These are phyloP conservation scores for Tridacna crocea DNA, from an alignment of 2,888 invertebrate genomes.

Conservation along the genomic window DNA sequence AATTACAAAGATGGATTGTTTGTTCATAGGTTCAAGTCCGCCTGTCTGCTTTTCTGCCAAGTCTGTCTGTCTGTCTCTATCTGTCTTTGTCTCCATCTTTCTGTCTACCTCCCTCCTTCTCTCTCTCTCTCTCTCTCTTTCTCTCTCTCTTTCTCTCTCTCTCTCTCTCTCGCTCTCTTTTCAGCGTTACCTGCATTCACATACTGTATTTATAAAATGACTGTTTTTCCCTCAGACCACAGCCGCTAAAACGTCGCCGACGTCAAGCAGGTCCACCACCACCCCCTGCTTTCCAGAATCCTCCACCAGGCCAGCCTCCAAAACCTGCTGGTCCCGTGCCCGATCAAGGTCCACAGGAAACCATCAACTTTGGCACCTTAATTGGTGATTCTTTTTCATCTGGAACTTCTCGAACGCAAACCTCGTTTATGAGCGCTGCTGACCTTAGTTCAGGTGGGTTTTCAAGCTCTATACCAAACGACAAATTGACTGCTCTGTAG, in stretches of 20 bases:
- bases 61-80: no score
- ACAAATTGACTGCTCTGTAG: no score
- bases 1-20: no score
- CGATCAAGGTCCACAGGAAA: constrained; percentile 1
- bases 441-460: constrained; percentile 43
- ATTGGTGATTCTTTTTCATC: constrained; percentile 50
- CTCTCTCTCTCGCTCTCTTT: no score
- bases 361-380: constrained; percentile 39
- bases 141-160: no score
- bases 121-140: no score
- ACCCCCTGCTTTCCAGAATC: constrained; percentile 1
- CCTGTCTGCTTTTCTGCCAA: no score
- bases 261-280: constrained; percentile 47
- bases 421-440: constrained; percentile 29
- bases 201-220: no score
- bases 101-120: no score
- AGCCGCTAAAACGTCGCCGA: not conserved
- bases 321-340: not conserved
- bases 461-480: not conserved
- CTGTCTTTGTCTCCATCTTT: no score
- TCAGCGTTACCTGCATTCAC: no score
- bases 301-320: not conserved
- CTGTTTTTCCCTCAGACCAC: constrained; percentile 1
- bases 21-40: no score
- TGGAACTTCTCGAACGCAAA: constrained; percentile 25